These are phyloP conservation scores for Druceiella hillmani DNA, from an alignment of 2,888 invertebrate species.

Conservation along the genomic window DNA sequence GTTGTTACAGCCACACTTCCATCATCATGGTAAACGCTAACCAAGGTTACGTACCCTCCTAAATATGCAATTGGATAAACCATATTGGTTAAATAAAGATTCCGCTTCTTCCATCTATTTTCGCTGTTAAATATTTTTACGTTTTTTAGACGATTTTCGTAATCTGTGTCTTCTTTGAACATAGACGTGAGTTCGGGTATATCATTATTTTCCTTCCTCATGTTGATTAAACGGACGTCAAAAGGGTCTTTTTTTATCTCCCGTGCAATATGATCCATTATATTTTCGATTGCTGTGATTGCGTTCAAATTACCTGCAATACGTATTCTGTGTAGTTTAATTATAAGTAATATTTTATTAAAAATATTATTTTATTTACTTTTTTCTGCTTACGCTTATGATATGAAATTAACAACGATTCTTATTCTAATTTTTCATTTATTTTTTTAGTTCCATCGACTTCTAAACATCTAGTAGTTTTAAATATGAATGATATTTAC, in stretches of 20 bases:
- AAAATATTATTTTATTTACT: too few species aligned
- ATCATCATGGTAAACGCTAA: conserved; percentile 66
- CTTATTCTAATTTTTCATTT: too few species aligned
- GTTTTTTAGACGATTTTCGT: conserved; percentile 47
- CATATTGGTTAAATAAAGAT: conserved; percentile 62
- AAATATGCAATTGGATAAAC: conserved; percentile 54
- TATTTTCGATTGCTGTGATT: conserved; percentile 54
- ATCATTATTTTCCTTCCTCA: conserved; percentile 32
- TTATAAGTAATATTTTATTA: too few species aligned
- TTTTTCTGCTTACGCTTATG: too few species aligned
- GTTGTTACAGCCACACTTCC: conserved; percentile 67
- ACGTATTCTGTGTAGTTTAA: too few species aligned
- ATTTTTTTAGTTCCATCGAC: too few species aligned
- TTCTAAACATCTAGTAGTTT: too few species aligned
- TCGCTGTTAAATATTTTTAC: conserved; percentile 56
- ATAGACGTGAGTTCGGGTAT: conserved; percentile 46
- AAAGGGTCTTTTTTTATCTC: conserved; percentile 52
- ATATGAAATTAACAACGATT: too few species aligned
- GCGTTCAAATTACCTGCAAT: conserved; percentile 63
- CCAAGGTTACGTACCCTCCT: conserved; percentile 52
- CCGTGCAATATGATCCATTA: conserved; percentile 63
- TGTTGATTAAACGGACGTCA: conserved; percentile 52
- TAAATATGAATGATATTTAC: too few species aligned
- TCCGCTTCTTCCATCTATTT: conserved; percentile 79
- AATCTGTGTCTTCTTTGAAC: conserved; percentile 46